Conservation (phyloP, 2,113 vertebrate genomes). For the Hydropotes inermis region DNA sequence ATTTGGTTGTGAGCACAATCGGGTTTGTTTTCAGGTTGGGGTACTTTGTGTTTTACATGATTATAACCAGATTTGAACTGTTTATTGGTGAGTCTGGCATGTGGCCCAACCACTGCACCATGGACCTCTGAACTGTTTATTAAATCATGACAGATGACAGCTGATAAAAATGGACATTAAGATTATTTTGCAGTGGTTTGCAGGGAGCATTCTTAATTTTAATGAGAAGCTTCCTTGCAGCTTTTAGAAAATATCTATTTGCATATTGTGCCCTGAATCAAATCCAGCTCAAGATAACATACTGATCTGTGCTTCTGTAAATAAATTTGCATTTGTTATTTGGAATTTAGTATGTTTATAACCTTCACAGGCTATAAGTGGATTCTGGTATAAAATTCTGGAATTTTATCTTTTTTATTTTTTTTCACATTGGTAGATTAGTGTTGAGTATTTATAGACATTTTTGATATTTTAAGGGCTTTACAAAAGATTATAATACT, state of each 20-base stretch:
- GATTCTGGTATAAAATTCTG: background rate
- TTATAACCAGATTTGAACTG: background rate
- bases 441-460: background rate
- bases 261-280: background rate
- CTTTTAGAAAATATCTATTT: background rate
- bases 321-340: background rate
- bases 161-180: background rate
- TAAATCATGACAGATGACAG: background rate
- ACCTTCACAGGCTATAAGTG: background rate
- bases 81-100: background rate
- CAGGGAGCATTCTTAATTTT: background rate
- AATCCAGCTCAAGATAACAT: background rate
- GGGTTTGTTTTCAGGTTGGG: background rate
- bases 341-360: background rate
- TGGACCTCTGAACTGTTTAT: background rate
- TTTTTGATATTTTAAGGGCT: background rate
- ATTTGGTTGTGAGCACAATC: background rate
- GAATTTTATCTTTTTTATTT: background rate
- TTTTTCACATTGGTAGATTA: background rate
- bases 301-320: background rate
- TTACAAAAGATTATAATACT: background rate
- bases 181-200: background rate
- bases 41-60: background rate
- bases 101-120: background rate
- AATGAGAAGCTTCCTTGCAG: background rate